Conservation (phyloP, 2,113 vertebrate species). For the Amazona guildingii region DNA sequence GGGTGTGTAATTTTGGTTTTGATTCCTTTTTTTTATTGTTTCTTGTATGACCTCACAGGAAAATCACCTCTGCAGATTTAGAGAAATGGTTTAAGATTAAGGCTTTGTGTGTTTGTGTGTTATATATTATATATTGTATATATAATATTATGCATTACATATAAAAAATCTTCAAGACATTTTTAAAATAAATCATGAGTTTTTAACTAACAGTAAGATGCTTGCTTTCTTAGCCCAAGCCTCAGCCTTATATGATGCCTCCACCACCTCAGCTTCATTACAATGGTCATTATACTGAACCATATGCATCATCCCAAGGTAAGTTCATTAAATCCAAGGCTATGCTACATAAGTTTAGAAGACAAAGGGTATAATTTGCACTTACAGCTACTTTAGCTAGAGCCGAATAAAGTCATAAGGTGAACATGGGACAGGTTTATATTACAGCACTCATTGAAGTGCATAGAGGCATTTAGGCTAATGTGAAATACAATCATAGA, state of each 20-base stretch:
- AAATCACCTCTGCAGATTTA: neutral
- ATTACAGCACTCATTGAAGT: neutral
- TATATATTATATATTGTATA: neutral
- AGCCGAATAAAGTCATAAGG: neutral
- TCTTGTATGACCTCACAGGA: neutral
- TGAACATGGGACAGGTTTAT: neutral
- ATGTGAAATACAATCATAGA: neutral
- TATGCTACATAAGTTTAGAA: neutral
- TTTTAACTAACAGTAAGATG: conserved; percentile 31
- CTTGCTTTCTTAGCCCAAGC: conserved; percentile 83
- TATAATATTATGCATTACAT: neutral
- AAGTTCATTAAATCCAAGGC: neutral
- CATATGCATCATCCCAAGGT: conserved; percentile 95
- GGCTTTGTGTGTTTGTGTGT: neutral
- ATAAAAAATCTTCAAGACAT: neutral
- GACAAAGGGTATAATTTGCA: neutral
- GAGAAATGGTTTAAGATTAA: neutral
- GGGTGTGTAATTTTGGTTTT: neutral
- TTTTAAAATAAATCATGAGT: neutral
- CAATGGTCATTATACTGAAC: conserved; percentile 92
- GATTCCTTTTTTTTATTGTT: neutral
- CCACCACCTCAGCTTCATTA: conserved; percentile 91
- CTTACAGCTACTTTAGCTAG: neutral
- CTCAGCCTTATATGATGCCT: conserved; percentile 91
- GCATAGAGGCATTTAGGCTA: neutral